Conservation (phyloP, 2,797 vertebrate genomes). For the Scyliorhinus canicula region DNA sequence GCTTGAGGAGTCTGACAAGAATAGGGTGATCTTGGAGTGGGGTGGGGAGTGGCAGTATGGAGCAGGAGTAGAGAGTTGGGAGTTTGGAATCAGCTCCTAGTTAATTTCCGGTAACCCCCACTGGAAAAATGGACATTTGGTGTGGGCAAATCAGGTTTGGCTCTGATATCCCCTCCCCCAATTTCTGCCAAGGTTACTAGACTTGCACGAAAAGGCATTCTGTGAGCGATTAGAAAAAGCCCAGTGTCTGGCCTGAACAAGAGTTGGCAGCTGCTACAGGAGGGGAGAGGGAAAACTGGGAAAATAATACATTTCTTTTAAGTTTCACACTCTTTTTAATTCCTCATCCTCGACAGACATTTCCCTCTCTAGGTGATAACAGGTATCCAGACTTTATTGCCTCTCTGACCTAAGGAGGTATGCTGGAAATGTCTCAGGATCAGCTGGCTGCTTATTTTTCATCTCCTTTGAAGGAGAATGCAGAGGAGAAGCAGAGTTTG, state of each 20-base stretch:
- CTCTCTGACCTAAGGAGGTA: background rate
- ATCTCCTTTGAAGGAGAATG: background rate
- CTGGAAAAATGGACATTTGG: background rate
- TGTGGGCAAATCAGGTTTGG: no score
- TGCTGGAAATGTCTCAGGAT: background rate
- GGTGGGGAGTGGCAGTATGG: background rate
- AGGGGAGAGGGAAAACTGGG: no score
- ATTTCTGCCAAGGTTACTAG: background rate
- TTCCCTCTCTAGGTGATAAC: background rate
- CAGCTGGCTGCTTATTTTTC: background rate
- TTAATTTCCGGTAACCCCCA: background rate
- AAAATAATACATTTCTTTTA: background rate
- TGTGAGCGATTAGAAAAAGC: background rate
- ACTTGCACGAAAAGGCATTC: background rate
- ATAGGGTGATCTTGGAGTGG: background rate
- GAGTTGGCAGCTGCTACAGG: background rate
- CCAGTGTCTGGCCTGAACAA: background rate
- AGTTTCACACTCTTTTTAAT: background rate
- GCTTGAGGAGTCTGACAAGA: background rate
- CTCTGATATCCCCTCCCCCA: background rate
- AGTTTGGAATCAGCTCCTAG: background rate
- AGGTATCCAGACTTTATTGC: background rate
- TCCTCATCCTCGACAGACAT: background rate
- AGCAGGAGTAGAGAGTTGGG: background rate
- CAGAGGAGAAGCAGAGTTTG: background rate